A percentile compares a stretch with the other conserved stretches of the same genome.
These are phyloP conservation scores for Dynastes tityus DNA, from an alignment of 2,888 invertebrate genomes.

Conservation along the genomic window DNA sequence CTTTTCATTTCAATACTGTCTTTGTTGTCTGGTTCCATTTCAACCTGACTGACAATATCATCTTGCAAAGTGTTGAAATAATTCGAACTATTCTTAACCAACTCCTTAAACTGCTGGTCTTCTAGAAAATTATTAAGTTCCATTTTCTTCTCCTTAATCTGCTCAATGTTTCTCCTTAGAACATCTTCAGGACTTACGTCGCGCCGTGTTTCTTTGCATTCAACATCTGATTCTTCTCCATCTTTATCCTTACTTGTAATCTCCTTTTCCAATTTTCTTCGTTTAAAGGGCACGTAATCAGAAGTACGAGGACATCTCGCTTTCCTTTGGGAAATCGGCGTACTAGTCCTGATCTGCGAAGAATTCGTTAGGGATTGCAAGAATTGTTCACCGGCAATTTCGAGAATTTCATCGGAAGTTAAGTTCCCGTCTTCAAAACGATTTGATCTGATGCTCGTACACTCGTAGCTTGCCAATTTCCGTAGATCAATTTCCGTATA, in stretches of 20 bases:
- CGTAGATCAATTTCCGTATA: constrained; percentile 49
- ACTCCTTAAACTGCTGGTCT: constrained; percentile 12
- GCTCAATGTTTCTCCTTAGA: constrained; percentile 36
- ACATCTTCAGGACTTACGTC: neutral
- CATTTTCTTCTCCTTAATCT: constrained; percentile 23
- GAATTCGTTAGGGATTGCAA: constrained; percentile 17
- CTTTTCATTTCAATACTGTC: constrained; percentile 37
- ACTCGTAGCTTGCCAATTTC: constrained; percentile 47
- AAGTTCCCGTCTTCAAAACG: constrained; percentile 37
- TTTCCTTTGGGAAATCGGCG: constrained; percentile 30
- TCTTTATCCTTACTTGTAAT: neutral
- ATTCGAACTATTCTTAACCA: constrained; percentile 22
- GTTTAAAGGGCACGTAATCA: constrained; percentile 59
- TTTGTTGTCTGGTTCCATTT: neutral
- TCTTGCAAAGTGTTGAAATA: constrained; percentile 1
- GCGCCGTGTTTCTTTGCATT: neutral
- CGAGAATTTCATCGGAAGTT: constrained; percentile 56
- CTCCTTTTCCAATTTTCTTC: constrained; percentile 55
- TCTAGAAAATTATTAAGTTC: neutral
- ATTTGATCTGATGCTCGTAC: constrained; percentile 27
- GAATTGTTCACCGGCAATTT: constrained; percentile 60
- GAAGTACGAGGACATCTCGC: constrained; percentile 23
- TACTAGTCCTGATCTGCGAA: constrained; percentile 32
- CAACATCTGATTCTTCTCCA: neutral
- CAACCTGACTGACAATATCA: constrained; percentile 2